A percentile compares a stretch with the other conserved stretches of the same genome.
phyloP scores from a whole-genome alignment of 2,113 vertebrate genomes.

The Panthera tigris region DNA sequence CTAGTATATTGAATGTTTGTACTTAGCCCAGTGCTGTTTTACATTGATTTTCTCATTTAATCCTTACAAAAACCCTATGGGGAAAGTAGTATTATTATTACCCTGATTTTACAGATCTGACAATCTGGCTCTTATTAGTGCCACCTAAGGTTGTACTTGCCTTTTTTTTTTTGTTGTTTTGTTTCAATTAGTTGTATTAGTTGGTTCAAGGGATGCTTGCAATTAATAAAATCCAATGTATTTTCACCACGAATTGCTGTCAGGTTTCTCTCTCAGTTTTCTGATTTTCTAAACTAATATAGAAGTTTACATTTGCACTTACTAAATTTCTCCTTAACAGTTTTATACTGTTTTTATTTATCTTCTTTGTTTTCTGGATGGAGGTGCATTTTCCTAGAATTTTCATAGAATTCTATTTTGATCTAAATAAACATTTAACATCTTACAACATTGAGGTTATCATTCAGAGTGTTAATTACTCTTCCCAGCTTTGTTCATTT shows the following conservation, averaged over 20 bases:
- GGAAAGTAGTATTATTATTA: background rate
- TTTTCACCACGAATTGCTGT: background rate
- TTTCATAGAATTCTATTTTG: conserved; percentile 37
- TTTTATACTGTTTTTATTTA: background rate
- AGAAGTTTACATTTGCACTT: background rate
- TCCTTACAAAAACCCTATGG: background rate
- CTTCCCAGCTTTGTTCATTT: background rate
- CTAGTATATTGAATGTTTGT: background rate
- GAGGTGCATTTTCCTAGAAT: background rate
- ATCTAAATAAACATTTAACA: background rate
- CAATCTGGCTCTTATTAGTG: background rate
- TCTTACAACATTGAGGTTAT: background rate
- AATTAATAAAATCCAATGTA: background rate
- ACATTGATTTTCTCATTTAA: background rate
- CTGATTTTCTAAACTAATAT: background rate
- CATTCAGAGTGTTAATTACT: background rate
- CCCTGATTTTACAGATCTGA: background rate
- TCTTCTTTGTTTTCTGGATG: background rate
- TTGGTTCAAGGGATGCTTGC: background rate
- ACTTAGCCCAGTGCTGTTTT: background rate
- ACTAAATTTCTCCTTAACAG: background rate
- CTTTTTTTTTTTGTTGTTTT: background rate
- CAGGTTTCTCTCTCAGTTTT: background rate
- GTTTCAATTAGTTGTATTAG: background rate
- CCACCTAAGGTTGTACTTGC: background rate